Evolutionary conservation across 2,113 vertebrate species (phyloP).

Genomic region (Ceuthmochares aereus): DNA sequence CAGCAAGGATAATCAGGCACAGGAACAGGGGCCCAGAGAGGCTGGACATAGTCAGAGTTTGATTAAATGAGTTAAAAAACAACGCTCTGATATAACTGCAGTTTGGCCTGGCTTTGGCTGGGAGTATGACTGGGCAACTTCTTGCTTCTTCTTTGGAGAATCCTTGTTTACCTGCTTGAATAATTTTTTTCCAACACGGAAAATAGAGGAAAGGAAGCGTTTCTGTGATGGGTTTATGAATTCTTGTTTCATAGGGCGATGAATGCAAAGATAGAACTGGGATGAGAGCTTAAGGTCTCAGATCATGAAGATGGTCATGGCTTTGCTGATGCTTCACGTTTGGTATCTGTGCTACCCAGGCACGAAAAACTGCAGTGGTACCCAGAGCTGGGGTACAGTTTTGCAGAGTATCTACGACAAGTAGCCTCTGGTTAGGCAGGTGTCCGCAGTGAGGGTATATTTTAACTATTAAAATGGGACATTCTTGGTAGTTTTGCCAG

Average conservation of each 20-base stretch:
- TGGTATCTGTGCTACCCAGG: not conserved
- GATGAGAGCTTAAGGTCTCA: not conserved
- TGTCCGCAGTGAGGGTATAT: not conserved
- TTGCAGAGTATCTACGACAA: not conserved
- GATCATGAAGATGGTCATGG: not conserved
- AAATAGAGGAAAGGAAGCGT: not conserved
- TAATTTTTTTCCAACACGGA: not conserved
- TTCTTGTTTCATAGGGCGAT: not conserved
- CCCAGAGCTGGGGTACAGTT: accelerated
- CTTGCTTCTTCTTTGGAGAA: not conserved
- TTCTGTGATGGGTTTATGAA: not conserved
- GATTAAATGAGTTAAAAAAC: not conserved
- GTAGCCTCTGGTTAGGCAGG: not conserved
- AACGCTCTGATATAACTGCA: not conserved
- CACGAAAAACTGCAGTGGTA: not conserved
- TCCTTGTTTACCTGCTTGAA: not conserved
- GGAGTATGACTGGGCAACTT: not conserved
- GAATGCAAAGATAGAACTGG: not conserved
- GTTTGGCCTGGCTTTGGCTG: not conserved
- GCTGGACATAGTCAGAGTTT: not conserved
- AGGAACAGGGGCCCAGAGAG: not conserved
- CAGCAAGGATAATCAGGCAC: accelerated
- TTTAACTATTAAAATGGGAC: not conserved
- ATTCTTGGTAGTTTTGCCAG: not conserved
- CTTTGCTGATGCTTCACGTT: not conserved